Evolutionary conservation across 2,113 vertebrate species (phyloP).

Genomic region (Acrocephalus kingi): DNA sequence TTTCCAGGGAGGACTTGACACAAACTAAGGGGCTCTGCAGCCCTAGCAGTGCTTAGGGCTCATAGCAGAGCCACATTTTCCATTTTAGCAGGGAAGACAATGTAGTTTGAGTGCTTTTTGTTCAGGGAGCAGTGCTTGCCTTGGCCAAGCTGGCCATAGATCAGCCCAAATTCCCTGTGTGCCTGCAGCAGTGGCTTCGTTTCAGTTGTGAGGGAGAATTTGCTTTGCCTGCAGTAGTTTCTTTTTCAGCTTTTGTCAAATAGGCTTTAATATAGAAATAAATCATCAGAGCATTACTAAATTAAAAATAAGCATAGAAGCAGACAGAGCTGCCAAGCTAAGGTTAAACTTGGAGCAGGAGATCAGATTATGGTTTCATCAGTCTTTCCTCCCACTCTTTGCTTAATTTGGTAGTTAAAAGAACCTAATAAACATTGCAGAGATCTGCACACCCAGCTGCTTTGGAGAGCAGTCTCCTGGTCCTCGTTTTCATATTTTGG

Average conservation of each 20-base stretch:
- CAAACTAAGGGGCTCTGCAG: background rate
- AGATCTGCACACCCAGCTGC: constrained; percentile 32
- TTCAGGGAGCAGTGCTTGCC: background rate
- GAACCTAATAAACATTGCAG: constrained; percentile 1
- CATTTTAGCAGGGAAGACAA: background rate
- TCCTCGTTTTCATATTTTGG: background rate
- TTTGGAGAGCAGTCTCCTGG: constrained; percentile 5
- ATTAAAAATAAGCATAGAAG: constrained; percentile 20
- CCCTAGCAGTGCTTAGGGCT: background rate
- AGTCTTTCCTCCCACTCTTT: constrained; percentile 18
- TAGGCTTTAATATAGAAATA: constrained; percentile 14
- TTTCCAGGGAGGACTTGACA: background rate
- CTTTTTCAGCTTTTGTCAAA: background rate
- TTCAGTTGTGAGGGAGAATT: background rate
- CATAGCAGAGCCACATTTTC: background rate
- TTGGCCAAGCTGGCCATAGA: background rate
- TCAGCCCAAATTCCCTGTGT: background rate
- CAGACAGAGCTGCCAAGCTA: background rate
- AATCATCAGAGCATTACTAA: constrained; percentile 16
- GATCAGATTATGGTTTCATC: constrained; percentile 32
- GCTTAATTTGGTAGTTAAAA: constrained; percentile 49
- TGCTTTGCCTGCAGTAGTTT: background rate
- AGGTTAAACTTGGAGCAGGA: constrained; percentile 49
- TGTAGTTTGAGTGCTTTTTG: background rate
- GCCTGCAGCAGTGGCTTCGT: background rate